Percentiles rank a stretch among this genome's conserved stretches.
These are phyloP conservation scores for Schrankia costaestrigalis DNA, from an alignment of 2,888 invertebrate genomes.

Conservation along the genomic window DNA sequence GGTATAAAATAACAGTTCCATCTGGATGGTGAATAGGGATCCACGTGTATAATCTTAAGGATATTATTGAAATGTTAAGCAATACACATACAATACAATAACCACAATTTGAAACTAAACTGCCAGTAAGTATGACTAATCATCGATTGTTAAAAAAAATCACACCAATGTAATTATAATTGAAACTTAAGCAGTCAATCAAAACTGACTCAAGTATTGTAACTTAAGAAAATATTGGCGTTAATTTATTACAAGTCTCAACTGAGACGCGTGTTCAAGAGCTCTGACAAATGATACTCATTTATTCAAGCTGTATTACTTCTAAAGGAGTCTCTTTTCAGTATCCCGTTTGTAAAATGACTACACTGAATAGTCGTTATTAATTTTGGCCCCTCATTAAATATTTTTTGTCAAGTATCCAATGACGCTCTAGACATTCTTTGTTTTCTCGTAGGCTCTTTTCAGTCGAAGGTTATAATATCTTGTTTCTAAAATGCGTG, in stretches of 20 bases:
- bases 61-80: too few relatives aligned
- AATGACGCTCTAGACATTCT: not conserved
- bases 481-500: too few relatives aligned
- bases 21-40: too few relatives aligned
- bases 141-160: too few relatives aligned
- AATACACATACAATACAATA: too few relatives aligned
- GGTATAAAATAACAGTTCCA: too few relatives aligned
- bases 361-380: constrained; percentile 50
- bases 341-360: constrained; percentile 54
- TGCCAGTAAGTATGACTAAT: too few relatives aligned
- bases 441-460: too few relatives aligned
- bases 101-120: too few relatives aligned
- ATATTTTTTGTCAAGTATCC: constrained; percentile 42
- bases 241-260: constrained; percentile 54
- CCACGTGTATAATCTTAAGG: too few relatives aligned
- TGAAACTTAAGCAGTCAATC: constrained; percentile 33
- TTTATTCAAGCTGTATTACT: constrained; percentile 65
- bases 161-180: too few relatives aligned
- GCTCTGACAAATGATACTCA: constrained; percentile 54
- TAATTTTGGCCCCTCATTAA: constrained; percentile 60
- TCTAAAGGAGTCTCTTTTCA: constrained; percentile 51
- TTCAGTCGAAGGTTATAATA: too few relatives aligned
- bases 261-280: constrained; percentile 41
- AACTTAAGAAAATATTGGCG: constrained; percentile 47
- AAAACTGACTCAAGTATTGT: constrained; percentile 35